Conservation (phyloP, 2,797 vertebrate genomes). For the Scolopax bukidnonensis region DNA sequence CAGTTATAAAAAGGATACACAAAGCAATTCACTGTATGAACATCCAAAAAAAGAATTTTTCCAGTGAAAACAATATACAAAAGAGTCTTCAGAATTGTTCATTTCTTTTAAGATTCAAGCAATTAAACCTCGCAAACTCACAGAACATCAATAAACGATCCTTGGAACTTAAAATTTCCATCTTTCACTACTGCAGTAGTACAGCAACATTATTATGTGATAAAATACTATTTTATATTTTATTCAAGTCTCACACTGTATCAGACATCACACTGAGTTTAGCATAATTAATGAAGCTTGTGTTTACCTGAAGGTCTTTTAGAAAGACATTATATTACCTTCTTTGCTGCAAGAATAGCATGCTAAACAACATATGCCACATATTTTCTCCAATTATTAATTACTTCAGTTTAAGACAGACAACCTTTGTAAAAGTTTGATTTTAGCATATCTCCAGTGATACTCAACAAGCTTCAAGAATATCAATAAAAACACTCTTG, state of each 20-base stretch:
- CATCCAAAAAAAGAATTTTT: not conserved
- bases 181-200: not conserved
- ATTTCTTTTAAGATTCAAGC: not conserved
- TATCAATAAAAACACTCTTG: not conserved
- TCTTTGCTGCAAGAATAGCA: not conserved
- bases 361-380: not conserved
- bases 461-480: not conserved
- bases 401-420: not conserved
- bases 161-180: not conserved
- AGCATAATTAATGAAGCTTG: not conserved
- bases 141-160: not conserved
- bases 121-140: not conserved
- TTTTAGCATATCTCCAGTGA: not conserved
- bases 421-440: not conserved
- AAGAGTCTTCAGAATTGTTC: not conserved
- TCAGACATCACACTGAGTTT: not conserved
- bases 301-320: not conserved
- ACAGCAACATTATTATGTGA: not conserved
- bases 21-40: not conserved
- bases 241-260: not conserved
- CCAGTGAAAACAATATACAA: not conserved
- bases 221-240: not conserved
- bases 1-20: not conserved
- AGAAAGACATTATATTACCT: not conserved
- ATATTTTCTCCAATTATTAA: not conserved